Percentiles rank a stretch among this genome's conserved stretches.
Evolutionary conservation across 2,888 invertebrate species (phyloP).

Genomic region (Rambutsinella grinnellia): DNA sequence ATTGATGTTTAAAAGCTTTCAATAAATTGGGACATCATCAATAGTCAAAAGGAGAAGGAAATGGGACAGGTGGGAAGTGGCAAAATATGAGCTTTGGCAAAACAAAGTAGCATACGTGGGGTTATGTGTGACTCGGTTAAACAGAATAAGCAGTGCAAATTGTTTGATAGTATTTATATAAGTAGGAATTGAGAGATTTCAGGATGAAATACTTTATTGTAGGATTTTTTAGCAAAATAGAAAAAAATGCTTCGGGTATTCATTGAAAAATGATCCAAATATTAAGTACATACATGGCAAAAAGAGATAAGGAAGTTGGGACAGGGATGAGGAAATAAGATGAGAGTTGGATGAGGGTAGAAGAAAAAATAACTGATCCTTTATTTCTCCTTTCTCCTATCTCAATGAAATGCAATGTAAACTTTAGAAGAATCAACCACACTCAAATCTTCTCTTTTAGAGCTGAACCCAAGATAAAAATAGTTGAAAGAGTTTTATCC

Average conservation of each 20-base stretch:
- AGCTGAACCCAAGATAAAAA: conserved; percentile 12
- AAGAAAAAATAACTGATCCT: conserved; percentile 30
- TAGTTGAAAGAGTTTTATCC: conserved; percentile 33
- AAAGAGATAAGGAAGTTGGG: conserved; percentile 2
- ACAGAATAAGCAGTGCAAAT: too few species aligned
- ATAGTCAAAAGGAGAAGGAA: background rate
- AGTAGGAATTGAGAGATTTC: too few species aligned
- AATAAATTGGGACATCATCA: background rate
- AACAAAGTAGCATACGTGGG: too few species aligned
- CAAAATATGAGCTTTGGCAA: too few species aligned
- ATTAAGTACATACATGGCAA: too few species aligned
- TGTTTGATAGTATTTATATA: too few species aligned
- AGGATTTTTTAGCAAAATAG: too few species aligned
- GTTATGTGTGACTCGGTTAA: too few species aligned
- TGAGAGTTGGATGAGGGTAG: conserved; percentile 10
- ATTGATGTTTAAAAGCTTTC: background rate
- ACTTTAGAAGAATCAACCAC: background rate
- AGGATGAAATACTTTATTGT: too few species aligned
- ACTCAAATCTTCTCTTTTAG: conserved; percentile 18
- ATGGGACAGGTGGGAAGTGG: background rate
- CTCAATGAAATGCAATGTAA: background rate
- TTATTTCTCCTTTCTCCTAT: conserved; percentile 1
- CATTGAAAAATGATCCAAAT: conserved; percentile 33
- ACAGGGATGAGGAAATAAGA: conserved; percentile 48
- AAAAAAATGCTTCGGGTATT: conserved; percentile 37